A percentile compares a stretch with the other conserved stretches of the same genome.
phyloP scores from a whole-genome alignment of 2,113 vertebrate genomes.

The Tragelaphus strepsiceros region DNA sequence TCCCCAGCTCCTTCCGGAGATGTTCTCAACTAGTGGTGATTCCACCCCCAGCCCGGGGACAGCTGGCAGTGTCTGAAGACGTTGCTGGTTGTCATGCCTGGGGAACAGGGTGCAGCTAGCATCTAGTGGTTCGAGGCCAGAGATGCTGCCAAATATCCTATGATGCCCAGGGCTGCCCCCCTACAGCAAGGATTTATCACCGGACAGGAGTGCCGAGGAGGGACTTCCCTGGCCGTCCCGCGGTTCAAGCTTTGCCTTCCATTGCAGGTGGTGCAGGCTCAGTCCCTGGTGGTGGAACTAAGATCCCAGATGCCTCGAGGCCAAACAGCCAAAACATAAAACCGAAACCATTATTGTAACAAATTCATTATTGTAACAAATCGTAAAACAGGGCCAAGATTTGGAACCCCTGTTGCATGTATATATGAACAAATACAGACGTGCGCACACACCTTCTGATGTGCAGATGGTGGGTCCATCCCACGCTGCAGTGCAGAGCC shows the following conservation, averaged over 20 bases:
- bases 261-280: background rate
- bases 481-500: background rate
- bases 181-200: background rate
- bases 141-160: background rate
- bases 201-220: accelerated
- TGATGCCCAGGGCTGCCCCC: too few species aligned
- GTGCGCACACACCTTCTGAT: background rate
- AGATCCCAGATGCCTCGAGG: background rate
- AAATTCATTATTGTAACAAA: background rate
- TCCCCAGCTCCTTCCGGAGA: background rate
- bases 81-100: background rate
- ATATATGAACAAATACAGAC: background rate
- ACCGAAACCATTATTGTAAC: background rate
- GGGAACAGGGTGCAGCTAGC: background rate
- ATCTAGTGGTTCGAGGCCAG: background rate
- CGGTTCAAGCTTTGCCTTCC: background rate
- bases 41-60: too few species aligned
- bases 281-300: background rate
- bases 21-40: background rate
- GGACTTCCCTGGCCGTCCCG: background rate
- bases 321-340: background rate
- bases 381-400: background rate
- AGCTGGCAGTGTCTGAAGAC: background rate
- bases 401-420: background rate
- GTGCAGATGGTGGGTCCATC: background rate